These are phyloP conservation scores for Melieria omissa DNA, from an alignment of 2,888 invertebrate genomes.

Conservation along the genomic window DNA sequence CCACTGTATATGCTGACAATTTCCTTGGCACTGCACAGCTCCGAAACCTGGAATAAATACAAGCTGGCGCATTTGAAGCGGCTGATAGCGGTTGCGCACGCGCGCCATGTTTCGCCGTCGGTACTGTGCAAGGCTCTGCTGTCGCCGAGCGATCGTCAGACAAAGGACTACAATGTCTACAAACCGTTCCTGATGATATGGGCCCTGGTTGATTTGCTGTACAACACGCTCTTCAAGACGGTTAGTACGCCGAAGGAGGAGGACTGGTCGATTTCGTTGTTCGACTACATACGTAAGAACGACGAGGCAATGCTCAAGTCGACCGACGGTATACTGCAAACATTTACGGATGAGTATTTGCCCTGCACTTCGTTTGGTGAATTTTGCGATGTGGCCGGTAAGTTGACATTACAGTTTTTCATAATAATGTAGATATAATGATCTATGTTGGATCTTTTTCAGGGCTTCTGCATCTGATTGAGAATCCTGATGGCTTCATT, in stretches of 20 bases:
- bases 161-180: constrained; percentile 81
- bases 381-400: constrained; percentile 91
- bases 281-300: constrained; percentile 93
- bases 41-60: constrained; percentile 80
- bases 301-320: constrained; percentile 91
- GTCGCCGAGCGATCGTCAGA: constrained; percentile 68
- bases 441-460: constrained; percentile 20
- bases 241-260: constrained; percentile 79
- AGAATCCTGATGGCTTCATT: constrained; percentile 63
- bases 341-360: constrained; percentile 88
- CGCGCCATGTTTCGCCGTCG: constrained; percentile 76
- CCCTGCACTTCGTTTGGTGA: constrained; percentile 91
- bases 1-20: constrained; percentile 89
- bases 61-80: constrained; percentile 80
- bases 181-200: constrained; percentile 88
- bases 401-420: constrained; percentile 16
- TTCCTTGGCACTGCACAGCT: constrained; percentile 82
- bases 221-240: constrained; percentile 87
- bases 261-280: constrained; percentile 89
- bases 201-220: constrained; percentile 86
- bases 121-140: constrained; percentile 66
- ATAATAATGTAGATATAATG: not conserved
- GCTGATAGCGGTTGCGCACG: constrained; percentile 81
- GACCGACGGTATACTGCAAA: constrained; percentile 83
- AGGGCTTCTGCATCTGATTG: constrained; percentile 64